Conservation (phyloP, 2,888 invertebrate genomes). For the Automeris io region DNA sequence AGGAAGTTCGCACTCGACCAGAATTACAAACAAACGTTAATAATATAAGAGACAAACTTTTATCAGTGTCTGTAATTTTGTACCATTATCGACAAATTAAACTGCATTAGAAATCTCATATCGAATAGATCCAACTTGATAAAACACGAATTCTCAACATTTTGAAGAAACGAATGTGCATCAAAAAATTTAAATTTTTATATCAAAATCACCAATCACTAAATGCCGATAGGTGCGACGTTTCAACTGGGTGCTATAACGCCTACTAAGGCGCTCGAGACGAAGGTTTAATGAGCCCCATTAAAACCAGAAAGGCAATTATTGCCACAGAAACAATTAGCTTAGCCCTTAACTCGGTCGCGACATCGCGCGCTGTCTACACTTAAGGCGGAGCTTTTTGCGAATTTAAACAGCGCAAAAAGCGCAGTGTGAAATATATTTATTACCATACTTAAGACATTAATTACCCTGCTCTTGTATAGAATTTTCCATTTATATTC, state of each 20-base stretch:
- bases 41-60: too few relatives aligned
- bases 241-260: conserved; percentile 2
- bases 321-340: conserved; percentile 20
- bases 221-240: conserved; percentile 7
- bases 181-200: too few relatives aligned
- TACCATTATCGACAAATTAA: too few relatives aligned
- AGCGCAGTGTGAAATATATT: neutral
- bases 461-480: neutral
- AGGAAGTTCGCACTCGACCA: too few relatives aligned
- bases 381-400: conserved; percentile 4
- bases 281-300: conserved; percentile 6
- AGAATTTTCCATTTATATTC: too few relatives aligned
- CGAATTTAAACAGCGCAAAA: neutral
- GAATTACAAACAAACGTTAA: too few relatives aligned
- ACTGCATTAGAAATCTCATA: too few relatives aligned
- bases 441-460: neutral
- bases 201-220: conserved; percentile 2
- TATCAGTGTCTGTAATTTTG: too few relatives aligned
- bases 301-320: conserved; percentile 16
- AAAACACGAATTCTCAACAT: too few relatives aligned
- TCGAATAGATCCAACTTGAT: too few relatives aligned
- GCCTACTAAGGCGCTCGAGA: conserved; percentile 2
- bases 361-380: conserved; percentile 2
- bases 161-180: too few relatives aligned
- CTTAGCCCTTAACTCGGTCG: conserved; percentile 8